Evolutionary conservation across 92 coral and sea anemone species (phyloP).

Genomic region (Palythoa heliodiscus): DNA sequence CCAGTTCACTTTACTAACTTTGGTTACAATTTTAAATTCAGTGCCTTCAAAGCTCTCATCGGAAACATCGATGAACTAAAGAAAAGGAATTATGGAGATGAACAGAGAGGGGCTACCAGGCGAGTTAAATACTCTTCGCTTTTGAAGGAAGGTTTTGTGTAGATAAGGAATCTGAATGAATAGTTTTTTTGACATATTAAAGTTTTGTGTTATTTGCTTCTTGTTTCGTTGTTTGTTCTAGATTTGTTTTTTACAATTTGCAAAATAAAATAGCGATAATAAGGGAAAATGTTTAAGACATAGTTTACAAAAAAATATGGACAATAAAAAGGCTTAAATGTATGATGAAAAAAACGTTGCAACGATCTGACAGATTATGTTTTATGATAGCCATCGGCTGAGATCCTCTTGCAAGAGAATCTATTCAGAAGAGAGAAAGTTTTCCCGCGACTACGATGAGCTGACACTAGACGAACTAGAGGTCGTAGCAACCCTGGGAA

Average conservation of each 20-base stretch:
- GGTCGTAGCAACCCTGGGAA: conserved; percentile 84
- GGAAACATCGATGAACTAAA: conserved; percentile 88
- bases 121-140: background rate
- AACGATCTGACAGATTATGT: background rate
- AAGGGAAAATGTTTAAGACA: too few species aligned
- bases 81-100: conserved; percentile 91
- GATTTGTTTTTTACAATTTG: too few species aligned
- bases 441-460: conserved; percentile 82
- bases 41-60: conserved; percentile 57
- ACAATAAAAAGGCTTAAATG: too few species aligned
- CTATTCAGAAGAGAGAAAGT: conserved; percentile 53
- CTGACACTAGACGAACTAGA: conserved; percentile 85
- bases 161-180: too few species aligned
- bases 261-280: too few species aligned
- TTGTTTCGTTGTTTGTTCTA: too few species aligned
- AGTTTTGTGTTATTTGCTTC: too few species aligned
- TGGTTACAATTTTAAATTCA: background rate
- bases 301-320: too few species aligned
- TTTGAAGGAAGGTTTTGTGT: too few species aligned
- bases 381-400: conserved; percentile 28
- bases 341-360: background rate
- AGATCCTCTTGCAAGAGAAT: conserved; percentile 2
- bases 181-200: too few species aligned
- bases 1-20: too few species aligned
- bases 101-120: conserved; percentile 90